A percentile compares a stretch with the other conserved stretches of the same genome.
These are phyloP conservation scores for Apis laboriosa DNA, from an alignment of 1,140 invertebrate species.

Conservation along the genomic window DNA sequence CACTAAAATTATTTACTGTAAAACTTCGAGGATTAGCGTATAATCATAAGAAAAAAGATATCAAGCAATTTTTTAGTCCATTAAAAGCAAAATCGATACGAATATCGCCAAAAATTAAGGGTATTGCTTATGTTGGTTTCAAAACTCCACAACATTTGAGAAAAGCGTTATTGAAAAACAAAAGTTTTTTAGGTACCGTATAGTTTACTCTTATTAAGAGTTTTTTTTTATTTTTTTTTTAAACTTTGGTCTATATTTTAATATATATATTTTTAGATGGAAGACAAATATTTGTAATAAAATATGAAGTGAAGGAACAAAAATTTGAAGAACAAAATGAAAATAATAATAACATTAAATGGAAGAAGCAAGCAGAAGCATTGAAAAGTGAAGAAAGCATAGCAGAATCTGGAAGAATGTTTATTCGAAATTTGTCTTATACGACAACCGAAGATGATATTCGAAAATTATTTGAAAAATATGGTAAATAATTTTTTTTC, in stretches of 20 bases:
- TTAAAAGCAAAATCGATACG: conserved; percentile 89
- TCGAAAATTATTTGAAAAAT: conserved; percentile 91
- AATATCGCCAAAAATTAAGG: conserved; percentile 88
- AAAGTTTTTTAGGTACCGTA: conserved; percentile 88
- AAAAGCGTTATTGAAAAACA: conserved; percentile 92
- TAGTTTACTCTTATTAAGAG: not conserved
- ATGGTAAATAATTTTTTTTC: conserved; percentile 82
- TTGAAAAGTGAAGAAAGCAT: conserved; percentile 90
- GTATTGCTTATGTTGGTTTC: conserved; percentile 96
- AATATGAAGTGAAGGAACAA: conserved; percentile 82
- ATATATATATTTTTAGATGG: conserved; percentile 79
- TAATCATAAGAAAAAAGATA: conserved; percentile 88
- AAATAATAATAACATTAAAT: conserved; percentile 80
- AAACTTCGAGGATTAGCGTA: conserved; percentile 86
- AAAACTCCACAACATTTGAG: conserved; percentile 90
- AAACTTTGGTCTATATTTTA: no score
- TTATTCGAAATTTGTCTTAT: conserved; percentile 96
- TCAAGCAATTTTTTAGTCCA: conserved; percentile 93
- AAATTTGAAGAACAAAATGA: conserved; percentile 63
- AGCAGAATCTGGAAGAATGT: conserved; percentile 95
- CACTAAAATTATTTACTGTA: conserved; percentile 83
- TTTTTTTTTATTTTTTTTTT: conserved; percentile 6
- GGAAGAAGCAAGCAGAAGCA: conserved; percentile 86
- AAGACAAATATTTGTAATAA: conserved; percentile 84
- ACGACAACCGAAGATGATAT: conserved; percentile 94